Evolutionary conservation across 2,797 vertebrate species (phyloP), one percentile per base, ranked within the genome.

Genomic region (Pipistrellus nathusii): DNA sequence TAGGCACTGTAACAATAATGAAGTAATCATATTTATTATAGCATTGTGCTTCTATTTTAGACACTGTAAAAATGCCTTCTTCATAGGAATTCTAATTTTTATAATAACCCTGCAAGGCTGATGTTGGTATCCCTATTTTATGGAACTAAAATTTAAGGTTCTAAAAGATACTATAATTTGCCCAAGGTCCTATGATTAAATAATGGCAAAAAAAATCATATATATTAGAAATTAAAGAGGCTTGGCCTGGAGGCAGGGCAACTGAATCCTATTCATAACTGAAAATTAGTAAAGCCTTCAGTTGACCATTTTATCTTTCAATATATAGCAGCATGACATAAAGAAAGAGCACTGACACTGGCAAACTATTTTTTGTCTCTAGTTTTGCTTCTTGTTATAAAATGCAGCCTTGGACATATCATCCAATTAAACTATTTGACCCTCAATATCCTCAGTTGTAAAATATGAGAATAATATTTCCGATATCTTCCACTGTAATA

Each of bases 381-480:
- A 90, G 23, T 87, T 95, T 87, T 71, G 30, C 18, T 94, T 84
- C 2, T 8, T 86, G 38, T 25, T 64, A 84, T 64, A 71, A 71
- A 83, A 15, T 71, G 2, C 64, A 77, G 48, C 30, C 46, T 66
- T 69, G 59, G 41, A 76, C 18, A 80, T 81, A 59, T 48, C 41
- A 89, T 73, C 88, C 77, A 92, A 14, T 94, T 93, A 71, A 64
- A 89, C 23, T 66, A 35, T 77, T 88, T 93, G 73, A 88, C 57
- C 72, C 25, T 95, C 23, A 62, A 35, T 66, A 89, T 46, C 25
- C 10, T 81, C 55, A 68, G 41, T 48, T 88, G 55, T 92, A 77
- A 97, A 93, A 81, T 73, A 66, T 23, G 14, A 0, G 14, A 73
- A 88, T 81, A 92, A 84, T 85, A 87, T 90, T 81, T 76, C 32